Evolutionary conservation across 1,140 invertebrate species (phyloP).

Genomic region (Mycetomoellerius zeteki): DNA sequence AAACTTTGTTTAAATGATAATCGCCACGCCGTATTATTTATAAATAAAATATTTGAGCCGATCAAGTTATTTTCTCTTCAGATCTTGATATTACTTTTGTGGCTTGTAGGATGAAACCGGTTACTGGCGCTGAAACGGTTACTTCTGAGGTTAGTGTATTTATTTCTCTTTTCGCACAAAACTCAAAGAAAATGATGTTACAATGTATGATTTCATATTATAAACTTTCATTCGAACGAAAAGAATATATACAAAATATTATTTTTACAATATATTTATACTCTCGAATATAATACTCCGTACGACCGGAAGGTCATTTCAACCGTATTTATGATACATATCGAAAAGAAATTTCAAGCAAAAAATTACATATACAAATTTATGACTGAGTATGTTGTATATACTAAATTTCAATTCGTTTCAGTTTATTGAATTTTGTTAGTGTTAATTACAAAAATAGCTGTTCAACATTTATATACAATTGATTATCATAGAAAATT

Average conservation of each 20-base stretch:
- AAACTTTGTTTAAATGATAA: not conserved
- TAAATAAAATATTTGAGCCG: not conserved
- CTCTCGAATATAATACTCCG: not conserved
- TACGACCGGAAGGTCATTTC: not conserved
- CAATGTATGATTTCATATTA: not conserved
- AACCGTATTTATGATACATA: not conserved
- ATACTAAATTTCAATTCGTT: not conserved
- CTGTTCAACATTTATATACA: not conserved
- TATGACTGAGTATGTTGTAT: not conserved
- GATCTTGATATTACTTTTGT: not conserved
- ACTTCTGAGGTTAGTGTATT: conserved; percentile 23
- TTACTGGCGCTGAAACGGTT: not conserved
- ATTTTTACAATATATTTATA: not conserved
- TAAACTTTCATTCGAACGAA: not conserved
- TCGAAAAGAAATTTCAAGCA: not conserved
- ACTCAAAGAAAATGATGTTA: not conserved
- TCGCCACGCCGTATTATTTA: not conserved
- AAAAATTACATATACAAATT: not conserved
- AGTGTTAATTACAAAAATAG: not conserved
- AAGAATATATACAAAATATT: not conserved
- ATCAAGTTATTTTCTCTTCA: not conserved
- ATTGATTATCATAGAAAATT: not conserved
- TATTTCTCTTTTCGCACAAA: not conserved
- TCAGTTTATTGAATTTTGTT: not conserved
- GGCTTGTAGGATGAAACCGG: conserved; percentile 10